Percentiles rank a stretch among this genome's conserved stretches.
phyloP scores from a whole-genome alignment of 92 coral and sea anemone species.

The Palythoa heliodiscus region DNA sequence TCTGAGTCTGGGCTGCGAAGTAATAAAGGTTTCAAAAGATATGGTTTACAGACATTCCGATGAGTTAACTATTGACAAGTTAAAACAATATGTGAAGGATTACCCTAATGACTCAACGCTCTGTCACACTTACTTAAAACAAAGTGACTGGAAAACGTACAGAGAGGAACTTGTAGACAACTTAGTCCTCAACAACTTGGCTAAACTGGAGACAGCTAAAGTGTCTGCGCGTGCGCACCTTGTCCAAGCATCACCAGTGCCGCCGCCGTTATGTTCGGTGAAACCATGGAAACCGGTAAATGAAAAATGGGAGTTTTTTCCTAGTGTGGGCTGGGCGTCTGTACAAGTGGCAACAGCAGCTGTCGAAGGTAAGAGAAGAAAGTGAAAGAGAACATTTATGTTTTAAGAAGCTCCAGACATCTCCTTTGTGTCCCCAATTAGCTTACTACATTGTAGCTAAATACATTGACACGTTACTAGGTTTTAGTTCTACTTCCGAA shows the following conservation, averaged over 20 bases:
- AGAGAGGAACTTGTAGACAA: constrained; percentile 87
- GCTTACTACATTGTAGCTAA: no score
- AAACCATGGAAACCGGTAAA: constrained; percentile 58
- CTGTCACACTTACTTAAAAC: constrained; percentile 74
- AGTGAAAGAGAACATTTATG: neutral
- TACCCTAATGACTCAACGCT: constrained; percentile 84
- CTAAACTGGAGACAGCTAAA: constrained; percentile 63
- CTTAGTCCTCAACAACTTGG: constrained; percentile 62
- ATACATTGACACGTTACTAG: no score
- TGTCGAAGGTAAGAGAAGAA: constrained; percentile 58
- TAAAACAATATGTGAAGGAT: constrained; percentile 53
- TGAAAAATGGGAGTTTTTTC: constrained; percentile 75
- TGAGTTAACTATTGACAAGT: constrained; percentile 58
- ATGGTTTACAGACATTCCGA: constrained; percentile 67
- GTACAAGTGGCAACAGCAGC: constrained; percentile 51
- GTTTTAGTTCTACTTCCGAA: no score
- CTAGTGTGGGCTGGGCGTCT: constrained; percentile 68
- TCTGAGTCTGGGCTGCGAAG: constrained; percentile 89
- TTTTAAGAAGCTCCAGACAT: neutral
- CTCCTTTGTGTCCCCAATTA: no score
- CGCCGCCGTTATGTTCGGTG: constrained; percentile 75
- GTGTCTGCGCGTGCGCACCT: constrained; percentile 67
- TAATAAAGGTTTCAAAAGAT: constrained; percentile 82
- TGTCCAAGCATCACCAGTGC: constrained; percentile 70
- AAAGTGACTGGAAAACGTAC: constrained; percentile 89